Conservation (phyloP, 2,888 invertebrate species). For the Macaria notata region DNA sequence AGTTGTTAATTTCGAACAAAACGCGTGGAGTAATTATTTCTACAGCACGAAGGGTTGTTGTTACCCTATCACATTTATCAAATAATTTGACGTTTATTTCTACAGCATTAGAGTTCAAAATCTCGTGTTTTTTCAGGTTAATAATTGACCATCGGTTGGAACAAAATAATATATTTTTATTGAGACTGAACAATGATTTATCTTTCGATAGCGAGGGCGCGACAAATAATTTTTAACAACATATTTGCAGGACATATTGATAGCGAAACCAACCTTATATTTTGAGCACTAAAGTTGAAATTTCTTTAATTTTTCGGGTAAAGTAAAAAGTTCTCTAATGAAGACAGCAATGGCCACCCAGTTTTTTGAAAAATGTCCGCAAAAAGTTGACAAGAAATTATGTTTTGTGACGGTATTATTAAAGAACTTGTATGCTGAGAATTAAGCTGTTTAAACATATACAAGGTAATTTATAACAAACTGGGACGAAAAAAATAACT, state of each 20-base stretch:
- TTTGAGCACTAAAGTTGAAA: background rate
- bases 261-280: background rate
- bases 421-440: background rate
- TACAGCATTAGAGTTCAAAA: conserved; percentile 1
- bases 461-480: too few species aligned
- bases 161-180: conserved; percentile 27
- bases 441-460: too few species aligned
- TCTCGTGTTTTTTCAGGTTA: background rate
- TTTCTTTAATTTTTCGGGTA: background rate
- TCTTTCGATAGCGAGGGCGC: conserved; percentile 21
- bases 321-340: conserved; percentile 13
- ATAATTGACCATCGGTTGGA: conserved; percentile 12
- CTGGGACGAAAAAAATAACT: too few species aligned
- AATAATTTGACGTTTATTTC: conserved; percentile 5
- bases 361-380: conserved; percentile 11
- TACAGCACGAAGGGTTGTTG: conserved; percentile 35
- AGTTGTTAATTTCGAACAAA: conserved; percentile 34
- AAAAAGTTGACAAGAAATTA: conserved; percentile 1
- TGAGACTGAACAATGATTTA: conserved; percentile 29
- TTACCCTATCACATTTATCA: conserved; percentile 6
- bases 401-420: conserved; percentile 7
- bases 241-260: too few species aligned
- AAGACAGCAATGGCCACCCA: conserved; percentile 23
- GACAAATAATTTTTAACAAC: conserved; percentile 2
- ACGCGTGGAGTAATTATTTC: conserved; percentile 38